Base-by-base conservation (phyloP, 2,888 invertebrate species). In the Coelinius sp. region DNA sequence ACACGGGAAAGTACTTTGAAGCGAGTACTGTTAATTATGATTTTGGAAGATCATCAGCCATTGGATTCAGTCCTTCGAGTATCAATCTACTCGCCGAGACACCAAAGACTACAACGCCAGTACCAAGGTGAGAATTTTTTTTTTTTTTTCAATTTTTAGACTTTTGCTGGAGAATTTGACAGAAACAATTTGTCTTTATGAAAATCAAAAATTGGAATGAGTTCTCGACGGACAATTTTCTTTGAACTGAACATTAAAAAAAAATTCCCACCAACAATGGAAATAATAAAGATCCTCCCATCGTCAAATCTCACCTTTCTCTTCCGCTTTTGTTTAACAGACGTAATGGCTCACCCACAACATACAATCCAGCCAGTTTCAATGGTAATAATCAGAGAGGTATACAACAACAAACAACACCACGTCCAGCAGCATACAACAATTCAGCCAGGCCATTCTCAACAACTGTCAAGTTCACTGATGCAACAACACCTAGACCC, bases 11-110 rank as follows among this genome's bases (percentile, higher is more conserved):
- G 31, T 85, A 84, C 63, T 86, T 80, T 35, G 86, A 87, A 25
- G 82, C 77, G 12, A 87, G 84, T 68, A 86, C 86, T 0, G 78
- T 75, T 3, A 83, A 73, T 46, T 86, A 84, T 25, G 84, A 86
- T 10, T 73, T 83, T 20, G 80, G 78, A 0, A 82, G 81, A 74
- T 82, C 86, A 0, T 83, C 85, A 7, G 73, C 79, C 0, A 83
- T 86, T 71, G 87, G 86, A 25, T 86, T 87, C 76, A 87, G 87
- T 69, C 87, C 87, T 2, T 82, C 87, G 0, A 87, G 87, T 49
- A 84, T 87, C 12, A 87, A 87, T 67, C 84, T 84, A 71, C 80
- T 87, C 2, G 87, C 87, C 2, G 87, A 87, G 49, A 82, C 84
- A 8, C 80, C 85, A 0, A 81, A 83, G 64, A 76, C 84, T 1